Evolutionary conservation across 2,113 vertebrate species (phyloP), one percentile per base, ranked within the genome.

Genomic region (Formicarius rufipectus): DNA sequence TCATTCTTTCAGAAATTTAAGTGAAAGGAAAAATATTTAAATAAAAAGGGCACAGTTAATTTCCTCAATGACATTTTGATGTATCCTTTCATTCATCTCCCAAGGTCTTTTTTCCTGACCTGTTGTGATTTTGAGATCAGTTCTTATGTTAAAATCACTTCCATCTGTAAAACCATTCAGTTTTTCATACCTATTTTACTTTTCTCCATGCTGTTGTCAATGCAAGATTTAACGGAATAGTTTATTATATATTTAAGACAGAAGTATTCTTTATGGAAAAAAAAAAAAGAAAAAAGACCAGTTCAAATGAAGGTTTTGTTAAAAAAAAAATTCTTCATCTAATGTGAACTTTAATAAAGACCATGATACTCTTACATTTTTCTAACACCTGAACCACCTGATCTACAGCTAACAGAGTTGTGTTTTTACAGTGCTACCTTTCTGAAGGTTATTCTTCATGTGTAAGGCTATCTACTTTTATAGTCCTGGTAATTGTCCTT

Each of bases 1-100:
- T 93, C 96, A 95, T 73, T 94, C 92, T 94, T 96, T 97, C 92
- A 96, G 92, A 96, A 93, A 95, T 95, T 97, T 96, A 92, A 95
- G 84, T 96, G 95, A 96, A 96, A 92, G 88, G 89, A 96, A 86
- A 90, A 96, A 69, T 87, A 91, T 86, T 90, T 53, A 78, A 96
- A 94, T 75, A 90, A 90, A 96, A 94, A 97, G 95, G 96, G 96
- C 92, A 96, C 64, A 75, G 92, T 97, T 96, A 95, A 95, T 92
- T 95, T 94, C 56, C 92, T 88, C 90, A 96, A 85, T 81, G 89
- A 96, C 96, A 96, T 94, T 95, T 96, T 95, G 93, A 90, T 90
- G 86, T 94, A 93, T 93, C 90, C 66, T 95, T 96, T 96, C 60
- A 87, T 81, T 96, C 90, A 93, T 63, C 92, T 96, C 87, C 92